phyloP scores from a whole-genome alignment of 2,888 invertebrate genomes.

The Glaucopsyche alexis region DNA sequence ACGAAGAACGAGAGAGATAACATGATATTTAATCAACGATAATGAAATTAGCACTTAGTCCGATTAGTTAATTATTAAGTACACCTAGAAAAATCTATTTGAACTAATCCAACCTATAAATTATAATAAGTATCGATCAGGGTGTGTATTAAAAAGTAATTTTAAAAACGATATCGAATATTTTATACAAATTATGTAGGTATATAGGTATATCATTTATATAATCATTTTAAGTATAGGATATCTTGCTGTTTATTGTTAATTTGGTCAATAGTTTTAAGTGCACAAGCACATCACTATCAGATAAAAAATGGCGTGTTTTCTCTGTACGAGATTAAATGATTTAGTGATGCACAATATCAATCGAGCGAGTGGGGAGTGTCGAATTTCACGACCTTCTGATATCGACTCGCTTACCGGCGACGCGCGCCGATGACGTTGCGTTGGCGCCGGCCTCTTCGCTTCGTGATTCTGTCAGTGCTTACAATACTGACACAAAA shows the following conservation, averaged over 20 bases:
- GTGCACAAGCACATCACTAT: conserved; percentile 5
- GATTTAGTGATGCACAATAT: conserved; percentile 44
- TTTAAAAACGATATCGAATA: no score
- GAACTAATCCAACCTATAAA: no score
- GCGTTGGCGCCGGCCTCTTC: conserved; percentile 57
- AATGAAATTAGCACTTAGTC: no score
- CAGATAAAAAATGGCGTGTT: conserved; percentile 3
- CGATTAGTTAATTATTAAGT: no score
- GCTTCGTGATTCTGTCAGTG: conserved; percentile 4
- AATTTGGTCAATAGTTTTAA: not conserved
- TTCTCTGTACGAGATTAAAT: conserved; percentile 32
- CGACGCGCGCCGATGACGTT: conserved; percentile 69
- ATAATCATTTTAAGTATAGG: not conserved
- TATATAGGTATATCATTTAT: not conserved
- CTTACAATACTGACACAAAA: not conserved
- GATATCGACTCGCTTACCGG: conserved; percentile 70
- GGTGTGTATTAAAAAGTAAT: no score
- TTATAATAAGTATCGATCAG: no score
- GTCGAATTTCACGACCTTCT: conserved; percentile 75
- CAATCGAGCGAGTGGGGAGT: conserved; percentile 61
- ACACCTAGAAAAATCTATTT: no score
- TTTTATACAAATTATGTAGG: no score
- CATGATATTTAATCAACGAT: no score
- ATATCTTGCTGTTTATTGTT: not conserved
- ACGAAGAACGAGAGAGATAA: no score